Evolutionary conservation across 1,140 invertebrate species (phyloP).

Genomic region (Fopius arisanus): DNA sequence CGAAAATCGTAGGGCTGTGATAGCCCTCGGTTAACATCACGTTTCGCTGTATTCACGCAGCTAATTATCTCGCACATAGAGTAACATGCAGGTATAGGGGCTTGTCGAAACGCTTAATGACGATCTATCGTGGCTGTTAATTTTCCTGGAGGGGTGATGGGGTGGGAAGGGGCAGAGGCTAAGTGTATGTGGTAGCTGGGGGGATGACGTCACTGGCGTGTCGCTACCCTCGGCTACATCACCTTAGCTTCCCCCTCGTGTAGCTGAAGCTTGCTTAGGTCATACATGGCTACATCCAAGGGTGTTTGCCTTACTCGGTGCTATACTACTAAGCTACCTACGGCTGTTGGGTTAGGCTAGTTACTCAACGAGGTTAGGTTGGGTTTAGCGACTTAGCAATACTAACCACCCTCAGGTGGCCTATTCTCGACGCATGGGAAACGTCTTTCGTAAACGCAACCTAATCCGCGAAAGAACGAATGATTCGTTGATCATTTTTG

Average conservation of each 20-base stretch:
- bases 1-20: background rate
- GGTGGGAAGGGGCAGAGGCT: background rate
- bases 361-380: slow-evolving; percentile 2
- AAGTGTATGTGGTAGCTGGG: background rate
- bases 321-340: background rate
- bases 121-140: slow-evolving; percentile 28
- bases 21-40: slow-evolving; percentile 1
- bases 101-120: slow-evolving; percentile 22
- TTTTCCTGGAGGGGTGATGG: slow-evolving; percentile 10
- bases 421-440: no score
- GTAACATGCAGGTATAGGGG: background rate
- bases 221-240: background rate
- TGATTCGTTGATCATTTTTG: no score
- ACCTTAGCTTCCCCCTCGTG: background rate
- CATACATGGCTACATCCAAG: background rate
- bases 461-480: no score
- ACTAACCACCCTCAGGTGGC: background rate
- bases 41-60: background rate
- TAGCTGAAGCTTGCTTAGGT: background rate
- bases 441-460: no score
- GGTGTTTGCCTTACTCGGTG: slow-evolving; percentile 4
- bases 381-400: slow-evolving; percentile 4
- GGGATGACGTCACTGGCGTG: background rate
- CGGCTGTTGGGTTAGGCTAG: background rate
- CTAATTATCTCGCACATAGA: slow-evolving; percentile 7